phyloP scores from a whole-genome alignment of 2,113 vertebrate genomes.

The Leucosticte australis region DNA sequence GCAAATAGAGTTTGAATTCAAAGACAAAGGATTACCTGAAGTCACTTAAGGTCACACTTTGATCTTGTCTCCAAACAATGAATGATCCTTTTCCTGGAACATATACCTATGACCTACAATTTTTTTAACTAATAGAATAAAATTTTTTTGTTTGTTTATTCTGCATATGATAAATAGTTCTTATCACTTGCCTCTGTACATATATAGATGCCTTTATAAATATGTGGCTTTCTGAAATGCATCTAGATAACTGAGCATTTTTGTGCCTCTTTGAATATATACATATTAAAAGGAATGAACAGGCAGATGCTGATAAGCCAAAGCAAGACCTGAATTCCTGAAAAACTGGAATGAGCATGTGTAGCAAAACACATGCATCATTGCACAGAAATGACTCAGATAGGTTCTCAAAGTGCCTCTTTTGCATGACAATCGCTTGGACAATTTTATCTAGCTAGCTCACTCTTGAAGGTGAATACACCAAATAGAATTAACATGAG shows the following conservation, averaged over 20 bases:
- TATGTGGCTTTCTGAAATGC: background rate
- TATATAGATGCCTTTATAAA: background rate
- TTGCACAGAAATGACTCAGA: background rate
- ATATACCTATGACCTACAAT: fast-evolving
- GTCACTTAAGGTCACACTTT: background rate
- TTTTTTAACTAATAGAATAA: background rate
- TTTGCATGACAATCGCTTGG: background rate
- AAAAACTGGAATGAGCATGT: slow-evolving; percentile 1
- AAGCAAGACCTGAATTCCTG: background rate
- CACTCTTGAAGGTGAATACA: background rate
- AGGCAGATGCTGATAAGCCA: background rate
- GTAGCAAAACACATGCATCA: background rate
- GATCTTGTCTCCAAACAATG: background rate
- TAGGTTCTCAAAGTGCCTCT: background rate
- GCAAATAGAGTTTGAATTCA: background rate
- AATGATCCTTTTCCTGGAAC: background rate
- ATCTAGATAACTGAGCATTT: background rate
- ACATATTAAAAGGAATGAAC: background rate
- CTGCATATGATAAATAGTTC: background rate
- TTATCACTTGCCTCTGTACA: background rate
- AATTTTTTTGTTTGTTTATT: background rate
- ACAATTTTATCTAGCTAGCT: background rate
- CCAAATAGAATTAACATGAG: background rate
- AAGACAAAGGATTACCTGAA: background rate
- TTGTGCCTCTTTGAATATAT: background rate